Conservation (phyloP, 2,797 vertebrate genomes). For the Ptychobarbus kaznakovi region DNA sequence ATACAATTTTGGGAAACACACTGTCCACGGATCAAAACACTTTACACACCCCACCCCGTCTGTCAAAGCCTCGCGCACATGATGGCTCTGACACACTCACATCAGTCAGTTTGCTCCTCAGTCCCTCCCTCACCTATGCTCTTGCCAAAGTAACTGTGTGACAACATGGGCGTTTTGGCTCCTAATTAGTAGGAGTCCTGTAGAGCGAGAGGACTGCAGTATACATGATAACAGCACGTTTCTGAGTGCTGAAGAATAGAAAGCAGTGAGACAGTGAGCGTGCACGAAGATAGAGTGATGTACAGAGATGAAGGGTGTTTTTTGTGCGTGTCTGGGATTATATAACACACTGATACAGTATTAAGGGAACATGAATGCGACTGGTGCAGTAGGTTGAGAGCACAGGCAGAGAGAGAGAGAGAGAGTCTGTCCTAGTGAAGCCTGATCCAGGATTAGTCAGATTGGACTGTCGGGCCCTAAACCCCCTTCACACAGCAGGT, state of each 20-base stretch:
- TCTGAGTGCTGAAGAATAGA: neutral
- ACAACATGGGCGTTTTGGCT: constrained; percentile 27
- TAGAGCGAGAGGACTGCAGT: neutral
- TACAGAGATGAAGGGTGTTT: neutral
- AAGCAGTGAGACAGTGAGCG: neutral
- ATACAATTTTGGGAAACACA: constrained; percentile 60
- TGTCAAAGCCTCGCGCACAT: constrained; percentile 52
- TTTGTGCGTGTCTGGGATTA: constrained; percentile 11
- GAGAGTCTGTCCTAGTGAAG: constrained; percentile 35
- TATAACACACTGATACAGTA: constrained; percentile 42
- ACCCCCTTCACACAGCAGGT: constrained; percentile 44
- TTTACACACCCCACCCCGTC: constrained; percentile 54
- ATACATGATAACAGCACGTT: neutral
- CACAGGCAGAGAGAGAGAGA: neutral
- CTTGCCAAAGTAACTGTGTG: constrained; percentile 32
- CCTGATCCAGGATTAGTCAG: constrained; percentile 61
- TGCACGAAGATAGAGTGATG: neutral
- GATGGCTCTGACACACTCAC: constrained; percentile 52
- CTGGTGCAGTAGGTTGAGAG: constrained; percentile 26
- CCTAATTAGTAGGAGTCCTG: neutral
- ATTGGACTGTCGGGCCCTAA: constrained; percentile 50
- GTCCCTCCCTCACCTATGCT: constrained; percentile 14
- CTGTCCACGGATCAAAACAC: constrained; percentile 61
- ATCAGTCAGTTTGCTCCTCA: constrained; percentile 31
- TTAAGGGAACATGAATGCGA: constrained; percentile 39